Evolutionary conservation across 2,888 invertebrate species (phyloP).

Genomic region (Drosophila nigricruria): DNA sequence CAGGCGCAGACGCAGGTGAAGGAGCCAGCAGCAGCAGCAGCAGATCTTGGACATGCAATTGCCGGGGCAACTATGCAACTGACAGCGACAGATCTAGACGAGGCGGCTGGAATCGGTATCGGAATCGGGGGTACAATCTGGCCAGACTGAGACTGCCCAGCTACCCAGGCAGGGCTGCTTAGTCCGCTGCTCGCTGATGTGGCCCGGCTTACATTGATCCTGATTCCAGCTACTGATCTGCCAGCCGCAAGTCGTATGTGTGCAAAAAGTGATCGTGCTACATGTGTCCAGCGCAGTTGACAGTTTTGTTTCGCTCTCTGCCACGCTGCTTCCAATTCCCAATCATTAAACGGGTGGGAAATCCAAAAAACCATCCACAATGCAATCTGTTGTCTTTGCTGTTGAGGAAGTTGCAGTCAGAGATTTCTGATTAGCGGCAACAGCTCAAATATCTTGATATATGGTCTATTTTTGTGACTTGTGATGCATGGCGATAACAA

Average conservation of each 20-base stretch:
- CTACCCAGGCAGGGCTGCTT: slow-evolving; percentile 15
- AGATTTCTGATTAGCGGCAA: slow-evolving; percentile 45
- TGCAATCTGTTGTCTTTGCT: slow-evolving; percentile 18
- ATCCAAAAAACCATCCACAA: slow-evolving; percentile 44
- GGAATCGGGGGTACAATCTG: slow-evolving; percentile 43
- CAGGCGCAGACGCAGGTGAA: not conserved
- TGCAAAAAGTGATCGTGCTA: slow-evolving; percentile 75
- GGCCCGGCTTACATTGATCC: slow-evolving; percentile 74
- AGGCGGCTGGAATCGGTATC: slow-evolving; percentile 50
- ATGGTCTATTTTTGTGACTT: slow-evolving; percentile 17
- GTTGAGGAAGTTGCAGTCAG: slow-evolving; percentile 34
- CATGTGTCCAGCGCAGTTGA: slow-evolving; percentile 77
- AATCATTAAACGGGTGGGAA: slow-evolving; percentile 66
- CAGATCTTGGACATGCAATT: slow-evolving; percentile 77
- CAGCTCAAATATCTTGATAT: slow-evolving; percentile 17
- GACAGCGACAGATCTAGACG: slow-evolving; percentile 83
- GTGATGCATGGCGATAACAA: slow-evolving; percentile 5
- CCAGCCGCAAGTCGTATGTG: slow-evolving; percentile 33
- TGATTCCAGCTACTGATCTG: slow-evolving; percentile 77
- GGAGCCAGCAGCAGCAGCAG: not conserved
- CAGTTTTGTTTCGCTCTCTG: slow-evolving; percentile 79
- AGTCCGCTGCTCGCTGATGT: no score
- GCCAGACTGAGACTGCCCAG: slow-evolving; percentile 10
- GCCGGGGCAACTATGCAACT: slow-evolving; percentile 76
- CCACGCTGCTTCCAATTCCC: slow-evolving; percentile 58